Base-by-base conservation (phyloP, 2,888 invertebrate genomes). In the Diaprepes abbreviatus region DNA sequence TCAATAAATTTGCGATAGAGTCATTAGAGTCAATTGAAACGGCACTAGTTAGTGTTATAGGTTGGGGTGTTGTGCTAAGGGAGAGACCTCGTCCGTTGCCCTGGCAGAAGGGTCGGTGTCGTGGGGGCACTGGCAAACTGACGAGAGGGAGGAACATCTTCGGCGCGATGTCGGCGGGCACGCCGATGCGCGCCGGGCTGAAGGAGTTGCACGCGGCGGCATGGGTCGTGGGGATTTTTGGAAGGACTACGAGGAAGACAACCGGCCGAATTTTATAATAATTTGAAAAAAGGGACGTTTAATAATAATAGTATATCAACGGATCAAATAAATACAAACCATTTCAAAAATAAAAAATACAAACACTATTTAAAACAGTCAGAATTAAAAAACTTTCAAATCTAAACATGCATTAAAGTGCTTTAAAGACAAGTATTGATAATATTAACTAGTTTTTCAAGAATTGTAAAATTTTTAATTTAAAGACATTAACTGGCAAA, bases 121-220 rank as follows among this genome's bases (percentile, higher is more conserved):
- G 69, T 64, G 43, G 36, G 69, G 69, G 69, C 69, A 69, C 69
- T 69, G 59, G 52, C 54, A 50, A 60, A 60, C 66, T 59, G 35
- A 48, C 59, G 52, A 58, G 54, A 65, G 64, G 64, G 69, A 69
- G 69, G 69, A 69, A 69, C 69, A 54, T 64, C 69, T 64, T 59
- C 64, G 64, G 31, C 50, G 55, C 67, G 67, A 19, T 60, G 57
- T 31, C 57, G 48, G 17, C 45, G 68, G 60, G 19, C 62, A 57
- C 55, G 43, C 45, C 57, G 68, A 38, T 60, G 62, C 62, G 63
- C 68, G 48, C 28, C 57, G 64, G 21, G 21, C 45, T 16, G 54
- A 63, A 63, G 54, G 64, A 55, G 52, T 62, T 62, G 62, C 62
- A 62, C 52, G 62, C 50, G 62, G 62, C 50, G 62, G 48, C 24